Evolutionary conservation across 2,113 vertebrate genomes (phyloP), one percentile per base, ranked within the genome.

Genomic region (Pomatostomus ruficeps): DNA sequence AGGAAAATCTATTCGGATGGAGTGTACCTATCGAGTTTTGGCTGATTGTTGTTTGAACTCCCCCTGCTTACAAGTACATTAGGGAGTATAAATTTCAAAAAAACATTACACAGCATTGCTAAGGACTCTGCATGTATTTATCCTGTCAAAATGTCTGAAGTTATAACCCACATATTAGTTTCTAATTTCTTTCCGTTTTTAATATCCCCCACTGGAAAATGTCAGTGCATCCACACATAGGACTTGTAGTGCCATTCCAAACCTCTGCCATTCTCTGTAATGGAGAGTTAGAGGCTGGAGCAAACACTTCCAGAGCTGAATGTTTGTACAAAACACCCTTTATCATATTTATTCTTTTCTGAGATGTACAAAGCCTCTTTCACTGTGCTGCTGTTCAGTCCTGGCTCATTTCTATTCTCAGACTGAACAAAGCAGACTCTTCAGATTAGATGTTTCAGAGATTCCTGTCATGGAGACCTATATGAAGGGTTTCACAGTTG

Each of bases 11-110:
- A 22, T 96, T 97, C 85, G 10, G 85, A 91, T 96, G 73, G 91
- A 82, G 57, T 73, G 79, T 92, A 97, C 86, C 92, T 96, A 66
- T 96, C 90, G 90, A 92, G 79, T 71, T 95, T 97, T 97, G 96
- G 93, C 94, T 97, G 97, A 61, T 97, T 97, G 92, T 85, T 97
- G 62, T 72, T 96, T 97, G 96, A 97, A 97, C 92, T 97, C 93
- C 91, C 79, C 62, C 73, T 95, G 95, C 91, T 97, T 85, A 93
- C 65, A 72, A 87, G 94, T 92, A 87, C 82, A 85, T 94, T 67
- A 80, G 73, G 87, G 95, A 95, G 84, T 87, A 81, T 89, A 66
- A 45, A 62, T 83, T 97, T 96, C 63, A 91, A 97, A 93, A 95
- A 93, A 88, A 46, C 43, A 45, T 57, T 85, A 42, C 46, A 20